Evolutionary conservation across 2,113 vertebrate genomes (phyloP).

Genomic region (Hydrolagus affinis): DNA sequence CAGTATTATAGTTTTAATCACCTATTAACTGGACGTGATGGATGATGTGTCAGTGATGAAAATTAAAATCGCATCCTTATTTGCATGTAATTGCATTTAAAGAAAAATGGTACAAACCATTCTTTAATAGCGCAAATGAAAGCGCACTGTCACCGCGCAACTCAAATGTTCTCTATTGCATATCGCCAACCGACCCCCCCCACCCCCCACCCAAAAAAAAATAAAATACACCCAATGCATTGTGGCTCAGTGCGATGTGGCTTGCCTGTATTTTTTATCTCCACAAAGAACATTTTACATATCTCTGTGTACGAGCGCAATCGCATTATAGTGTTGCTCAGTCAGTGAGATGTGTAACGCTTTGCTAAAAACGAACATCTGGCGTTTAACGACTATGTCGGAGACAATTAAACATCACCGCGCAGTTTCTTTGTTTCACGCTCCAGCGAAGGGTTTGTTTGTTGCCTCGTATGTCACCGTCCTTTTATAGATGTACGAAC

Average conservation of each 20-base stretch:
- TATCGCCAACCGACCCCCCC: no score
- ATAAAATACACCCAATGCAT: no score
- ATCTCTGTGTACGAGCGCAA: neutral
- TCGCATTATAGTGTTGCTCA: constrained; percentile 15
- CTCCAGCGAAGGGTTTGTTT: constrained; percentile 43
- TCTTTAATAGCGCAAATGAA: constrained; percentile 11
- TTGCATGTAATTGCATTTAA: constrained; percentile 32
- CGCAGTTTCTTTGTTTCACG: constrained; percentile 92
- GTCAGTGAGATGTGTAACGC: constrained; percentile 19
- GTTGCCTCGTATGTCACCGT: constrained; percentile 24
- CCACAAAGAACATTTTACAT: neutral
- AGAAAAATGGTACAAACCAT: constrained; percentile 26
- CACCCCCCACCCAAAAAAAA: no score
- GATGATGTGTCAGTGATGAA: constrained; percentile 30
- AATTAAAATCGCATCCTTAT: constrained; percentile 32
- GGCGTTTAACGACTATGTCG: constrained; percentile 93
- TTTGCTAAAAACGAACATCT: constrained; percentile 68
- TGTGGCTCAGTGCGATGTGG: neutral
- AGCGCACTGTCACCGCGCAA: neutral
- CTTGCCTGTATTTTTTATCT: neutral
- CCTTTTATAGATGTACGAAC: constrained; percentile 31
- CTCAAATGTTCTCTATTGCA: constrained; percentile 10
- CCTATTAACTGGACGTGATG: constrained; percentile 31
- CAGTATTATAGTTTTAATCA: constrained; percentile 32
- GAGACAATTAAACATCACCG: constrained; percentile 93